A percentile compares a stretch with the other conserved stretches of the same genome.
These are phyloP conservation scores for Whitmania pigra DNA, from an alignment of 1,140 invertebrate genomes.

Conservation along the genomic window DNA sequence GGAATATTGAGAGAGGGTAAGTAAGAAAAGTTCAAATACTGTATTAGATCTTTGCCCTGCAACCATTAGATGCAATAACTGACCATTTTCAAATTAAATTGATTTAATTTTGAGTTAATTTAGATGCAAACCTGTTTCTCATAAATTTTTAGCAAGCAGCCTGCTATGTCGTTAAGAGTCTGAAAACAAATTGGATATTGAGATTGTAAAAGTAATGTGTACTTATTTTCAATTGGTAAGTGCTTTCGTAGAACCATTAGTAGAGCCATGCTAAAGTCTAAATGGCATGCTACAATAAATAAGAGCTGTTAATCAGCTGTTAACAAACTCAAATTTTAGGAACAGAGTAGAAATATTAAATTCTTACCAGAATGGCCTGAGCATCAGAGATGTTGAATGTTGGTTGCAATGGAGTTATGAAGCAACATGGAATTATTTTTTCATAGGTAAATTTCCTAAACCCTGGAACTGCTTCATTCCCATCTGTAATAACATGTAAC, in stretches of 20 bases:
- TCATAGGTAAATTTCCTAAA: constrained; percentile 48
- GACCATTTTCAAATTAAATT: background rate
- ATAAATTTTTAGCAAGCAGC: background rate
- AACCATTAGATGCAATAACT: constrained; percentile 17
- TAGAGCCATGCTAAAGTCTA: no score
- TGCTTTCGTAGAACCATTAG: no score
- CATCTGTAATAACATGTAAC: constrained; percentile 30
- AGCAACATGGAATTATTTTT: constrained; percentile 49
- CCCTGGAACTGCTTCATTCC: constrained; percentile 36
- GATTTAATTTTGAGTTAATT: constrained; percentile 10
- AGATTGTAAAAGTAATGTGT: background rate
- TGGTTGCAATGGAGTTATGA: constrained; percentile 47
- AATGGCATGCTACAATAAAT: no score
- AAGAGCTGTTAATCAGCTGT: no score
- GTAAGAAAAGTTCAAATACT: constrained; percentile 43
- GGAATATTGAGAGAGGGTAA: constrained; percentile 42
- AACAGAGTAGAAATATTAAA: background rate
- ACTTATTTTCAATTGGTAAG: no score
- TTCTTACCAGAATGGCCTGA: constrained; percentile 43
- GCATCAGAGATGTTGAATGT: constrained; percentile 49
- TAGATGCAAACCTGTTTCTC: background rate
- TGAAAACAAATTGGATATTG: constrained; percentile 10
- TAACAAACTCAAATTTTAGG: no score
- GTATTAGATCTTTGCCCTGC: constrained; percentile 45
- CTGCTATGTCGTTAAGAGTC: constrained; percentile 3